These are phyloP conservation scores for Eublepharis macularius DNA, from an alignment of 2,113 vertebrate species.

Conservation along the genomic window DNA sequence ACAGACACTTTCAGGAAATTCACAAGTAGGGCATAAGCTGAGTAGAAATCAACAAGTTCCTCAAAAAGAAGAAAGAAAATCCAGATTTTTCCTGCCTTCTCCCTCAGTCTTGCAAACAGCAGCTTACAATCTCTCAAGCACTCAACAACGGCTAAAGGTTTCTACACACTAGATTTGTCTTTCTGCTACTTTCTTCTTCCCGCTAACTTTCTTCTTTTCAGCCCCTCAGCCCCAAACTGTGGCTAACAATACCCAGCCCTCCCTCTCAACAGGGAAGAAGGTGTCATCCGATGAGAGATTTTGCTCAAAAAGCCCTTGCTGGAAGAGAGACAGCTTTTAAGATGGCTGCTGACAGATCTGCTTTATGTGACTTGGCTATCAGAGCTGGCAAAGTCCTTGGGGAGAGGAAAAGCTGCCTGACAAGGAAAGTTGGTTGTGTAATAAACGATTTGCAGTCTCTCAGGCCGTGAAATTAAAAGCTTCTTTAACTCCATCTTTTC, in stretches of 20 bases:
- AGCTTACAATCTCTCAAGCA: rapidly evolving
- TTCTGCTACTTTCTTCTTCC: not conserved
- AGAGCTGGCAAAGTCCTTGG: slow-evolving; percentile 19
- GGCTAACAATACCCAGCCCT: not conserved
- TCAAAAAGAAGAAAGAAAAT: not conserved
- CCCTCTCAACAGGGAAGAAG: not conserved
- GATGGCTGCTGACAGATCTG: slow-evolving; percentile 28
- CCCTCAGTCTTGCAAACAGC: too few species aligned
- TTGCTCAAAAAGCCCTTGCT: not conserved
- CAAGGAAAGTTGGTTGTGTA: slow-evolving; percentile 24
- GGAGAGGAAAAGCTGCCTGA: slow-evolving; percentile 32
- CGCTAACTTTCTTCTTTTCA: not conserved
- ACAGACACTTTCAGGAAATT: too few species aligned
- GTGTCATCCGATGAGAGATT: not conserved
- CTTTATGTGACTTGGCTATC: slow-evolving; percentile 41
- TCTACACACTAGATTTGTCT: not conserved
- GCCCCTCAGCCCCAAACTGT: not conserved
- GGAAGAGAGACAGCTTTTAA: slow-evolving; percentile 30
- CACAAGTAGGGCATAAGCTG: too few species aligned
- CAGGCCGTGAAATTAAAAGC: slow-evolving; percentile 54
- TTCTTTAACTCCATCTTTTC: slow-evolving; percentile 16
- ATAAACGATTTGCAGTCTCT: slow-evolving; percentile 40
- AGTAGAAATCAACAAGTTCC: not conserved
- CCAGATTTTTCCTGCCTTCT: not conserved
- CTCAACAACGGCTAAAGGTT: not conserved